A percentile compares a stretch with the other conserved stretches of the same genome.
Evolutionary conservation across 2,888 invertebrate genomes (phyloP).

Genomic region (Spodoptera picta): DNA sequence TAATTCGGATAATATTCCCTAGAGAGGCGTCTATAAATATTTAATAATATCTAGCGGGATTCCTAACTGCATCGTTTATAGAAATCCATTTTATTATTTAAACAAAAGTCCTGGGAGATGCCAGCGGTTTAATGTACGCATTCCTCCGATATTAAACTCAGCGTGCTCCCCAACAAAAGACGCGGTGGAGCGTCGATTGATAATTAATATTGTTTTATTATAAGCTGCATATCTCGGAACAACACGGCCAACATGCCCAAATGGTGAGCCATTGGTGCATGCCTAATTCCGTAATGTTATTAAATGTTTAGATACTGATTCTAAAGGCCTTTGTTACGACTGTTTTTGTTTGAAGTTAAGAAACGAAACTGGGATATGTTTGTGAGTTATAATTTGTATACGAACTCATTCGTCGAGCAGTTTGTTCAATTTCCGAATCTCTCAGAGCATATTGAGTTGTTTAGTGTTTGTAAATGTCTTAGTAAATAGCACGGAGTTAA

Average conservation of each 20-base stretch:
- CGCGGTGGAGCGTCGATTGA: conserved; percentile 60
- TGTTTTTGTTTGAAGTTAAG: conserved; percentile 23
- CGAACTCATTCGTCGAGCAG: too few relatives aligned
- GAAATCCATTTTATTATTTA: conserved; percentile 82
- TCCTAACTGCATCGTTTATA: conserved; percentile 71
- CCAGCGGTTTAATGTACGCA: conserved; percentile 79
- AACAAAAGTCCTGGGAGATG: conserved; percentile 78
- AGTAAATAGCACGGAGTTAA: too few relatives aligned
- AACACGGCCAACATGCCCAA: conserved; percentile 58
- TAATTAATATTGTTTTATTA: conserved; percentile 86
- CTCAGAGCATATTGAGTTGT: too few relatives aligned
- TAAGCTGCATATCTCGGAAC: conserved; percentile 78
- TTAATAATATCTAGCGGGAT: conserved; percentile 64
- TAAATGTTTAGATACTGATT: conserved; percentile 74
- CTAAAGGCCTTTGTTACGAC: conserved; percentile 57
- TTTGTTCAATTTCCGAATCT: too few relatives aligned
- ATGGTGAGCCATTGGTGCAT: conserved; percentile 73
- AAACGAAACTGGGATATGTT: not conserved
- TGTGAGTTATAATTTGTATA: not conserved
- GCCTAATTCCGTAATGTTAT: conserved; percentile 74
- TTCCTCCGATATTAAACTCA: conserved; percentile 79
- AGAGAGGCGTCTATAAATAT: conserved; percentile 45
- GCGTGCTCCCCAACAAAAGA: conserved; percentile 52
- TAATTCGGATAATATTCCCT: conserved; percentile 23
- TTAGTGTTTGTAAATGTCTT: too few relatives aligned